Evolutionary conservation across 2,113 vertebrate genomes (phyloP), one percentile per base, ranked within the genome.

Genomic region (Cyphomyrus discorhynchus): DNA sequence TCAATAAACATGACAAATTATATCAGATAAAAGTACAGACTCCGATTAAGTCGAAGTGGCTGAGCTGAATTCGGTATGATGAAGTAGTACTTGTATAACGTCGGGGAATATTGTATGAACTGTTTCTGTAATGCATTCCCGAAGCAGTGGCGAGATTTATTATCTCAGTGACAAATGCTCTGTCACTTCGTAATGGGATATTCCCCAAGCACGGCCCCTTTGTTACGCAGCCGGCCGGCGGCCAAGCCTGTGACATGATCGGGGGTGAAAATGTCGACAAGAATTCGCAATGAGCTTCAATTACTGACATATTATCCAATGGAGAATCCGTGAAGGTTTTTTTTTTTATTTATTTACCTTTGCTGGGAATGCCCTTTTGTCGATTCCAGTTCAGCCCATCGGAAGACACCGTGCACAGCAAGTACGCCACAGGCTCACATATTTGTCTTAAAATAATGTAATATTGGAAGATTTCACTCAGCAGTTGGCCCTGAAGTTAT

Each of bases 221-320:
- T 94, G 96, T 97, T 97, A 97, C 97, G 96, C 96, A 97, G 97
- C 95, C 95, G 95, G 87, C 96, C 97, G 97, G 97, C 95, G 91
- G 94, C 96, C 93, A 97, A 96, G 96, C 96, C 95, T 95, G 95
- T 96, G 96, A 97, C 97, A 97, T 95, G 83, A 52, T 53, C 96
- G 95, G 96, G 96, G 53, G 85, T 95, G 95, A 96, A 97, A 97
- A 96, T 96, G 96, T 96, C 96, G 96, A 97, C 97, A 98, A 96
- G 96, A 97, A 97, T 97, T 97, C 96, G 95, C 97, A 97, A 98
- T 97, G 97, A 97, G 97, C 97, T 97, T 97, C 97, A 98, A 97
- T 98, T 98, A 97, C 97, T 97, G 97, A 97, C 96, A 97, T 96
- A 98, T 97, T 97, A 97, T 96, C n/a, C 52, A 21, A 39, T 58